Base-by-base conservation (phyloP, 2,888 invertebrate species). In the Cantharis rufa region DNA sequence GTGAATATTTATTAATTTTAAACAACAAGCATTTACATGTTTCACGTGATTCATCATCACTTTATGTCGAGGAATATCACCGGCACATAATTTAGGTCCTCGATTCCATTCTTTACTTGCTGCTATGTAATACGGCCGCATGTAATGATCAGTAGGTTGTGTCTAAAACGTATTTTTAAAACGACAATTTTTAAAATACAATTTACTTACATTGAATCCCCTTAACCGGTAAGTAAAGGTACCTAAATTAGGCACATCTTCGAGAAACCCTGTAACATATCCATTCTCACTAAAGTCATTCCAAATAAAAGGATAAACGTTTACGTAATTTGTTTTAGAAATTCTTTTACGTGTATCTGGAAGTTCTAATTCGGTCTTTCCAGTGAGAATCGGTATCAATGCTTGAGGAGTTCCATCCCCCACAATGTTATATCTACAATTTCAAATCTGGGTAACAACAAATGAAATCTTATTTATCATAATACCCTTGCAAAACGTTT, bases 201-300 rank as follows among this genome's bases (percentile, higher is more conserved):
- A 15, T 70, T 24, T 24, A 81, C 80, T 78, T 82, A 87, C 88
- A 76, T 89, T 88, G 87, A 98, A 98, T 0, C 98, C 98, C 81
- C 94, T 94, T 85, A 98, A 91, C 10, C 98, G 91, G 87, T 96
- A 96, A 1, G 96, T 96, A 86, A 98, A 98, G 0, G 96, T 96
- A 0, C 97, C 97, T 21, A 94, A 91, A 83, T 91, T 89, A 0
- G 96, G 94, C 82, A 93, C 91, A 85, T 98, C 98, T 86, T 98
- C 98, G 83, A 94, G 94, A 86, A 94, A 98, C 0, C 94, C 94
- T 1, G 96, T 95, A 24, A 92, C 91, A 84, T 93, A 93, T 83
- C 95, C 95, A 71, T 91, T 90, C 2, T 91, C 88, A 72, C 91
- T 91, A 81, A 93, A 93, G 72, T 94, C 92, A 81, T 95, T 93